A percentile compares a stretch with the other conserved stretches of the same genome.
Conservation (phyloP, 2,113 vertebrate species). For the Siniperca knerii region DNA sequence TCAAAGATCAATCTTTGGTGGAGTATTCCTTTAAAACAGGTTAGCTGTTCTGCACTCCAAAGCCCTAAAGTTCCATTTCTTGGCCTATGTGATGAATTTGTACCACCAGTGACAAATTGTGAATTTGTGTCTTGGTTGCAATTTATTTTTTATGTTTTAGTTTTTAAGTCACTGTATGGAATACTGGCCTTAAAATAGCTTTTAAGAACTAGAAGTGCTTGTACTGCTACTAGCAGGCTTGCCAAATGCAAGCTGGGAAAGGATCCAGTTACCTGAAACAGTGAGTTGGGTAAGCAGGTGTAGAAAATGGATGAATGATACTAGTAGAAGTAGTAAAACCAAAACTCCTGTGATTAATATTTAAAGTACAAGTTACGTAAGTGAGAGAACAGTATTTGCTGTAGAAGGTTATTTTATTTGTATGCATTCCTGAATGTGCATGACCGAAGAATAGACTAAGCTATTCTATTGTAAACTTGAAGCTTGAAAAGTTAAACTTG, state of each 20-base stretch:
- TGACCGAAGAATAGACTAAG: neutral
- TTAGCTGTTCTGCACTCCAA: neutral
- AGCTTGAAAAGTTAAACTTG: neutral
- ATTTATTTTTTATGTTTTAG: neutral
- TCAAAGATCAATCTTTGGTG: neutral
- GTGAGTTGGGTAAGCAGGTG: constrained; percentile 6
- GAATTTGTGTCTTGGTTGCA: neutral
- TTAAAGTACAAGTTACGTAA: neutral
- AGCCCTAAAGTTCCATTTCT: neutral
- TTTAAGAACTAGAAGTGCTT: constrained; percentile 25
- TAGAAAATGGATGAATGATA: constrained; percentile 7
- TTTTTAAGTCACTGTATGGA: neutral
- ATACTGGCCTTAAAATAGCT: constrained; percentile 8
- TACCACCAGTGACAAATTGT: neutral
- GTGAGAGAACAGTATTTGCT: neutral
- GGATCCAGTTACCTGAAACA: constrained; percentile 33
- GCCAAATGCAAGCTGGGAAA: constrained; percentile 32
- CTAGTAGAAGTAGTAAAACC: neutral
- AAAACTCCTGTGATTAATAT: neutral
- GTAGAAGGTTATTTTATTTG: neutral
- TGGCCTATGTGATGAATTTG: neutral
- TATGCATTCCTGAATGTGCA: neutral
- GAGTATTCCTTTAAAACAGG: neutral
- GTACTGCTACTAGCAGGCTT: constrained; percentile 4
- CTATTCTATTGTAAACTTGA: neutral